Conservation (phyloP, 2,797 vertebrate species). For the Avahi laniger region DNA sequence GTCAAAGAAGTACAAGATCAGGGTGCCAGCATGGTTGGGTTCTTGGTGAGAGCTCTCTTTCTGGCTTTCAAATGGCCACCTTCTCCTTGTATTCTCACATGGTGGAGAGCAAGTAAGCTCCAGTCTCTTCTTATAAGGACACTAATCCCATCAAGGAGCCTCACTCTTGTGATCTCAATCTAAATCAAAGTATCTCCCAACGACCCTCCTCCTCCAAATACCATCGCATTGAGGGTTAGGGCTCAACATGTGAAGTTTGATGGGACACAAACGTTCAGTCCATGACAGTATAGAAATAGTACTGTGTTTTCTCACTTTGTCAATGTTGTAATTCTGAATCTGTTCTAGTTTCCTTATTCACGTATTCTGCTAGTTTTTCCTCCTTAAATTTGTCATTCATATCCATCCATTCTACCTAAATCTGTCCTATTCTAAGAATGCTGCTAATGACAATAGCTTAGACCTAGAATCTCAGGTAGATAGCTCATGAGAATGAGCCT, state of each 20-base stretch:
- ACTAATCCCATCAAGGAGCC: background rate
- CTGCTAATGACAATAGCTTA: background rate
- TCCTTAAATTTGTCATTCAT: background rate
- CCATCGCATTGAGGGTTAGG: background rate
- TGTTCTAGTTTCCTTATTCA: background rate
- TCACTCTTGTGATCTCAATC: background rate
- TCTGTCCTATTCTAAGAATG: conserved; percentile 20
- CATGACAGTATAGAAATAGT: background rate
- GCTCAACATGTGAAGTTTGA: background rate
- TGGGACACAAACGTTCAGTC: background rate
- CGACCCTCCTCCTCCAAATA: background rate
- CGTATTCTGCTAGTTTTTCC: conserved; percentile 12
- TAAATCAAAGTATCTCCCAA: background rate
- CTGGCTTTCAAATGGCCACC: background rate
- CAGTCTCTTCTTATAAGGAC: background rate
- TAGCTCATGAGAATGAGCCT: background rate
- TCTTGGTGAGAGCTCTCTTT: background rate
- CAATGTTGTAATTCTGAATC: background rate
- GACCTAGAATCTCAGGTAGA: background rate
- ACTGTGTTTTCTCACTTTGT: background rate
- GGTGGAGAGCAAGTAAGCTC: background rate
- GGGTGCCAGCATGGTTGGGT: background rate
- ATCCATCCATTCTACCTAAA: background rate
- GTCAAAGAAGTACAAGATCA: background rate
- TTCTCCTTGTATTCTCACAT: background rate